These are phyloP conservation scores for Sminthurinus signatus DNA, from an alignment of 1,140 invertebrate species.

Conservation along the genomic window DNA sequence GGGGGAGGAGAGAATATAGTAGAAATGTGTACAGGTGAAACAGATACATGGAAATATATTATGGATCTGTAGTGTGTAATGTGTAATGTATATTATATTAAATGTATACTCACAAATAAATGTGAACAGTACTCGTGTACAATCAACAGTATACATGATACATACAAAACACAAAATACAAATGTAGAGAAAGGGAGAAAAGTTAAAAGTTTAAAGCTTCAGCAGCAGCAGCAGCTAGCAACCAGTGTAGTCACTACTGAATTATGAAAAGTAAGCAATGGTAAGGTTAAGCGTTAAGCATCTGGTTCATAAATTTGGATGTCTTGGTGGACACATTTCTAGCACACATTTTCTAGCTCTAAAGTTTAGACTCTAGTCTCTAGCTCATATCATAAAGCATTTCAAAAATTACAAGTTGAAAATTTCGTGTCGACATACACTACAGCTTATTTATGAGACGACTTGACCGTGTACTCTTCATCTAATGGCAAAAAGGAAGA, in stretches of 20 bases:
- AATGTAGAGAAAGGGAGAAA: neutral
- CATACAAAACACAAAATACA: neutral
- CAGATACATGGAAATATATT: no score
- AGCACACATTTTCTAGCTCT: no score
- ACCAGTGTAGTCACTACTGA: neutral
- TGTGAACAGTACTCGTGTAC: neutral
- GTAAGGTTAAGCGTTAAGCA: neutral
- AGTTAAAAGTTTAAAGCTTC: neutral
- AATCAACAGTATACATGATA: neutral
- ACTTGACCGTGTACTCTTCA: slow-evolving; percentile 1
- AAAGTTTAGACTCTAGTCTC: no score
- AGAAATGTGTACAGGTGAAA: no score
- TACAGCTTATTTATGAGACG: slow-evolving; percentile 26
- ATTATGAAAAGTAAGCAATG: slow-evolving; percentile 1
- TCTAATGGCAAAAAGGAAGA: slow-evolving; percentile 12
- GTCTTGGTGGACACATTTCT: slow-evolving; percentile 32
- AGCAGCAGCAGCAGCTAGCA: neutral
- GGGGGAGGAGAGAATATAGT: no score
- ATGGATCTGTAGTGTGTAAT: no score
- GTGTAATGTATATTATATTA: neutral
- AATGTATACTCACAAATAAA: neutral
- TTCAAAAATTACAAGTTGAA: slow-evolving; percentile 33
- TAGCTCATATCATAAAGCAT: slow-evolving; percentile 32
- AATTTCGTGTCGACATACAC: slow-evolving; percentile 31
- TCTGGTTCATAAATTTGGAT: slow-evolving; percentile 26